phyloP scores from a whole-genome alignment of 2,797 vertebrate species.

The Pseudomugil tenellus region DNA sequence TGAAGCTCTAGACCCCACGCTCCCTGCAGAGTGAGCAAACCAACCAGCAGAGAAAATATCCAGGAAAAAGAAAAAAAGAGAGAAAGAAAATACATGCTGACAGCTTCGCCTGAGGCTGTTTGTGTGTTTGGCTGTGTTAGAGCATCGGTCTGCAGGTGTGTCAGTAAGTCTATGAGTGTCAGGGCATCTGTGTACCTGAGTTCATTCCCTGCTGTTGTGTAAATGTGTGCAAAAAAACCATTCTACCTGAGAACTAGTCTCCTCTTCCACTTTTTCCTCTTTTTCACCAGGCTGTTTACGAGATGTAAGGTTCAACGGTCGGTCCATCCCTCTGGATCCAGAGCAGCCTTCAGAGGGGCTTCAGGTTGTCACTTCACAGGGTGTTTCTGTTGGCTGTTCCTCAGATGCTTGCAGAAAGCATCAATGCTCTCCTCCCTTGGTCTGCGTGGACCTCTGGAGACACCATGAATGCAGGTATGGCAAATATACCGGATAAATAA shows the following conservation, averaged over 20 bases:
- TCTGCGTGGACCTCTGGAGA: slow-evolving; percentile 91
- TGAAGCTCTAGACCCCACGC: slow-evolving; percentile 38
- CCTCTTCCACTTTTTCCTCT: neutral
- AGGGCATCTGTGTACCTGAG: slow-evolving; percentile 30
- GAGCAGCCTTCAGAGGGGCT: slow-evolving; percentile 77
- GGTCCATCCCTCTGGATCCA: slow-evolving; percentile 80
- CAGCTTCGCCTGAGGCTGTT: slow-evolving; percentile 70
- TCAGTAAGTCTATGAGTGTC: slow-evolving; percentile 37
- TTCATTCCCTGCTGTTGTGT: slow-evolving; percentile 32
- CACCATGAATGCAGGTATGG: slow-evolving; percentile 89
- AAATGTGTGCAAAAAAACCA: slow-evolving; percentile 59
- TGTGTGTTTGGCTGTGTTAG: slow-evolving; percentile 47
- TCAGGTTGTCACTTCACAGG: slow-evolving; percentile 83
- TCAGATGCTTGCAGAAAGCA: slow-evolving; percentile 88
- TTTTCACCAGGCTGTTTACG: slow-evolving; percentile 86
- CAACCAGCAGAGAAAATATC: slow-evolving; percentile 58
- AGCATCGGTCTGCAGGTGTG: slow-evolving; percentile 51
- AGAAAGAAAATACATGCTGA: slow-evolving; percentile 46
- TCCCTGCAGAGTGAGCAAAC: slow-evolving; percentile 51
- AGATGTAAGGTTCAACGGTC: slow-evolving; percentile 87
- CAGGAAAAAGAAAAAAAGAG: slow-evolving; percentile 42
- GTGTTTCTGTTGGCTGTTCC: slow-evolving; percentile 84
- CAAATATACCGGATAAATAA: slow-evolving; percentile 38
- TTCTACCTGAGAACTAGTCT: slow-evolving; percentile 54
- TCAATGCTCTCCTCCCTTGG: slow-evolving; percentile 85